A percentile compares a stretch with the other conserved stretches of the same genome.
Conservation (phyloP, 2,113 vertebrate genomes). For the Willisornis vidua region DNA sequence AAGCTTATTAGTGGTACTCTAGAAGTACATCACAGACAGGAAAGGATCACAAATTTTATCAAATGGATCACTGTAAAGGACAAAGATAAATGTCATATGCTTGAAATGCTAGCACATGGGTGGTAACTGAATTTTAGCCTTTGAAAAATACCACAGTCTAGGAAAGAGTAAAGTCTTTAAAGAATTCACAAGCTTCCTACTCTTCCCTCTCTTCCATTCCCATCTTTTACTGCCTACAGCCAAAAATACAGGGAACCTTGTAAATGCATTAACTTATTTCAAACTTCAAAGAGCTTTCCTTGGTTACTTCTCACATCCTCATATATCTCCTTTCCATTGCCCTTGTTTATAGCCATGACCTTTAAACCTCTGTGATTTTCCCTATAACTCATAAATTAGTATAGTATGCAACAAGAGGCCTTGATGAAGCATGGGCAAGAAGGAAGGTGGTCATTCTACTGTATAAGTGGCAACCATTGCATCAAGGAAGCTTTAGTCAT, state of each 20-base stretch:
- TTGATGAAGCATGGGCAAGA: neutral
- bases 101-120: neutral
- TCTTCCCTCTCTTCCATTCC: neutral
- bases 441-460: neutral
- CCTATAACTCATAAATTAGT: neutral
- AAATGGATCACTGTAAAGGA: neutral
- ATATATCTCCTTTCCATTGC: neutral
- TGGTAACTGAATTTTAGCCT: neutral
- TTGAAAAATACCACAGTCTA: neutral
- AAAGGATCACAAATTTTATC: neutral
- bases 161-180: neutral
- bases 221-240: neutral
- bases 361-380: neutral
- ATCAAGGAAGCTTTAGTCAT: conserved; percentile 20
- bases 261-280: neutral
- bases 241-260: neutral
- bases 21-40: neutral
- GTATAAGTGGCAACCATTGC: neutral
- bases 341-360: neutral
- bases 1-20: neutral
- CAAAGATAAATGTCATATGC: neutral
- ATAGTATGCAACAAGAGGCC: neutral
- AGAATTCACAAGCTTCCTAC: neutral
- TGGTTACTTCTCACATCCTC: neutral
- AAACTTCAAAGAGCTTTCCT: neutral